phyloP scores from a whole-genome alignment of 2,888 invertebrate genomes.

The Troides oblongomaculatus region DNA sequence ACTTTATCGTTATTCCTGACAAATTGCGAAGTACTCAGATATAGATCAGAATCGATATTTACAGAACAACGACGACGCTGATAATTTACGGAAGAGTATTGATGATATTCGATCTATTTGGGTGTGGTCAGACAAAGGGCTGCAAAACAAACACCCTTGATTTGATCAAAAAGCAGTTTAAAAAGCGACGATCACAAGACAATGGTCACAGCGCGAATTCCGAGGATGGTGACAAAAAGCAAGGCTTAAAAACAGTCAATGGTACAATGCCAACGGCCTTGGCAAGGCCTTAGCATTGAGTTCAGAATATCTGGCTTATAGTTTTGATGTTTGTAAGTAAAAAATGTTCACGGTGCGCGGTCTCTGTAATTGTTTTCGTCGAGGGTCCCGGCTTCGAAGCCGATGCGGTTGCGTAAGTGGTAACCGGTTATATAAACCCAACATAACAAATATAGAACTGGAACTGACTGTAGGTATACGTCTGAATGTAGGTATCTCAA shows the following conservation, averaged over 20 bases:
- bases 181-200: slow-evolving; percentile 2
- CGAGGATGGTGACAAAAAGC: slow-evolving; percentile 1
- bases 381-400: too few species aligned
- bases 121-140: not conserved
- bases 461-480: too few species aligned
- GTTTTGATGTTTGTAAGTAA: slow-evolving; percentile 13
- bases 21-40: too few species aligned
- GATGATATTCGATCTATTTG: too few species aligned
- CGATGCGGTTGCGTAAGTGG: too few species aligned
- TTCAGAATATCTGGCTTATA: slow-evolving; percentile 12
- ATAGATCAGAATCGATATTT: too few species aligned
- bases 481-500: too few species aligned
- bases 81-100: too few species aligned
- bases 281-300: slow-evolving; percentile 9
- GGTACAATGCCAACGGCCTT: slow-evolving; percentile 17
- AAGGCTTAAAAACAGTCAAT: slow-evolving; percentile 18
- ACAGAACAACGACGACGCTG: too few species aligned
- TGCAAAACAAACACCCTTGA: slow-evolving; percentile 2
- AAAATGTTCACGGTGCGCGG: slow-evolving; percentile 21
- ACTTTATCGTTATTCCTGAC: too few species aligned
- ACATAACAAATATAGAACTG: too few species aligned
- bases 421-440: too few species aligned
- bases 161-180: not conserved
- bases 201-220: slow-evolving; percentile 10
- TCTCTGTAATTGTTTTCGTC: slow-evolving; percentile 8